Conservation (phyloP, 1,140 invertebrate genomes). For the Semibalanus balanoides region DNA sequence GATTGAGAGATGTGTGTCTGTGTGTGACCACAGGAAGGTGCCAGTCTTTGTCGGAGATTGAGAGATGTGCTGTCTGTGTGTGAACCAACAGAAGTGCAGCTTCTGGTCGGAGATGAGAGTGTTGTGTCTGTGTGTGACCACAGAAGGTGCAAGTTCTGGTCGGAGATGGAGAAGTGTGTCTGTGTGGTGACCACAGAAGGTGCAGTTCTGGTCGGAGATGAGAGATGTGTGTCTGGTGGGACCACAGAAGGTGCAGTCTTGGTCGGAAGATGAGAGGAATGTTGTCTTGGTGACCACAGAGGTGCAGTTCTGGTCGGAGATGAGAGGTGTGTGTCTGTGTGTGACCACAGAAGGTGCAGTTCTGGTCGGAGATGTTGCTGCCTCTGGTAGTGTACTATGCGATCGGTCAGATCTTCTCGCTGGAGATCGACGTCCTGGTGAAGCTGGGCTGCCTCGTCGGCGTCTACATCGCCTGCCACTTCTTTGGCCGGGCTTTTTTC, state of each 20-base stretch:
- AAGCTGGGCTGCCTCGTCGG: slow-evolving; percentile 64
- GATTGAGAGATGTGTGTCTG: too few species aligned
- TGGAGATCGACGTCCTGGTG: slow-evolving; percentile 53
- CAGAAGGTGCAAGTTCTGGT: too few species aligned
- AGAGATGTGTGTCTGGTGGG: neutral
- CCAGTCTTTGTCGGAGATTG: too few species aligned
- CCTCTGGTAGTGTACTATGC: slow-evolving; percentile 82
- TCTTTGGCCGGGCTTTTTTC: slow-evolving; percentile 58
- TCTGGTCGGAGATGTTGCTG: slow-evolving; percentile 71
- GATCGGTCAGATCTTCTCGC: slow-evolving; percentile 68
- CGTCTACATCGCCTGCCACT: slow-evolving; percentile 55
- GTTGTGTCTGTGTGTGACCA: too few species aligned
- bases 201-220: slow-evolving; percentile 4
- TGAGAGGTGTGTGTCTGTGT: slow-evolving; percentile 19
- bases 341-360: slow-evolving; percentile 58
- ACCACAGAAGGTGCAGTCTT: neutral
- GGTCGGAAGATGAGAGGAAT: neutral
- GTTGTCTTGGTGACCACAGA: slow-evolving; percentile 46
- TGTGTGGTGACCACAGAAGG: too few species aligned
- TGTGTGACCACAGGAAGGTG: too few species aligned
- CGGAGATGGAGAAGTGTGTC: too few species aligned
- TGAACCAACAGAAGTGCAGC: slow-evolving; percentile 3
- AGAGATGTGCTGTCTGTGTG: slow-evolving; percentile 8
- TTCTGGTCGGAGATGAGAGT: too few species aligned
- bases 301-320: slow-evolving; percentile 30